Evolutionary conservation across 37 sponge, comb jelly and placozoan genomes (phyloP).

Genomic region (Cladorhizidae sp.): DNA sequence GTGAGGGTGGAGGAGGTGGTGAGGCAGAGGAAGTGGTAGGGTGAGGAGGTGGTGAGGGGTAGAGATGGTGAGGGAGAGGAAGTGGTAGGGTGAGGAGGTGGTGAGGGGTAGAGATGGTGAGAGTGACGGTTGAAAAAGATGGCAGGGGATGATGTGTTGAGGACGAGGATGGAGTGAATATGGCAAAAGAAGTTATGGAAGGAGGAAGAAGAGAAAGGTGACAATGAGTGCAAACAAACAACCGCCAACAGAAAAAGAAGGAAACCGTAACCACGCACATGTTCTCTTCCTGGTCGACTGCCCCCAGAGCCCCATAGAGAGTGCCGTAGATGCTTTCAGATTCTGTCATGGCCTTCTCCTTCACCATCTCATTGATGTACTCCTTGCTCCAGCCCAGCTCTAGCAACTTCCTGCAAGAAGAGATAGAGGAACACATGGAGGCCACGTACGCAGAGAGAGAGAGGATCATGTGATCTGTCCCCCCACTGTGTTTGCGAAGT

Average conservation of each 20-base stretch:
- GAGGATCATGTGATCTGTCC: background rate
- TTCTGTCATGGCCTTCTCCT: conserved; percentile 58
- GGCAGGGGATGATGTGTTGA: background rate
- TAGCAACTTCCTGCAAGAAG: conserved; percentile 30
- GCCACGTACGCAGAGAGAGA: background rate
- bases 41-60: background rate
- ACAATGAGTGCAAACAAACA: background rate
- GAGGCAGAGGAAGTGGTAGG: background rate
- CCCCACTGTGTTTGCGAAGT: too few species aligned
- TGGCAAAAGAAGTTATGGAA: background rate
- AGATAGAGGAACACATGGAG: background rate
- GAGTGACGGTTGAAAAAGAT: background rate
- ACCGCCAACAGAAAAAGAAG: background rate
- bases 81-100: conserved; percentile 1
- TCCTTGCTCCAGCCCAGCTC: conserved; percentile 51
- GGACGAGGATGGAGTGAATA: background rate
- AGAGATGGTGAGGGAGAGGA: background rate
- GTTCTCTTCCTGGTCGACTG: conserved; percentile 10
- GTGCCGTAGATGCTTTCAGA: conserved; percentile 76
- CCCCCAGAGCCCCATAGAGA: conserved; percentile 69
- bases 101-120: background rate
- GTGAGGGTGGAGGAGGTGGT: background rate
- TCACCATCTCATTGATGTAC: conserved; percentile 50
- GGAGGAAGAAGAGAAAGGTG: background rate
- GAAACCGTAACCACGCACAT: background rate